Evolutionary conservation across 2,888 invertebrate species (phyloP), one percentile per base, ranked within the genome.

Genomic region (Cantharis rustica): DNA sequence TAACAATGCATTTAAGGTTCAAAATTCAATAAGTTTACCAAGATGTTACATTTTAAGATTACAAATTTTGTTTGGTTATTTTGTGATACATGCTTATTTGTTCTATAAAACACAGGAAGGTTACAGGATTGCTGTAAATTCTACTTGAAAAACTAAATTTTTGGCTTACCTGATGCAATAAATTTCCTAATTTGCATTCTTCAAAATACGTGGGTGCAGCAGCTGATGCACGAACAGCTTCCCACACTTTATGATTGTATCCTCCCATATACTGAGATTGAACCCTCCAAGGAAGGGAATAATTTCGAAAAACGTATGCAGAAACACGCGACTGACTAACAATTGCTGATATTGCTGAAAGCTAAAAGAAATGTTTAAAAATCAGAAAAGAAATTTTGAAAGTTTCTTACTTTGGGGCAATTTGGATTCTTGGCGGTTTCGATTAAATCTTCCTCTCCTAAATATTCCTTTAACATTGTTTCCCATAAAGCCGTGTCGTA

Each of bases 141-240:
- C 27, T 27, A 27, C 13, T 27, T 27, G 1, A 3, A 20, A 20
- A 13, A 16, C 7, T 64, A 13, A n/a, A 61, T 5, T 3, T 31
- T 23, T 75, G 61, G 78, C 81, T 79, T 84, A 92, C 92, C 89
- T 93, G 93, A 84, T 94, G 93, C 81, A 95, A 87, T 82, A 91
- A 90, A 10, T 93, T 93, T 74, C 92, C 92, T 16, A 93, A 89
- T 80, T 91, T 90, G 85, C 93, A 95, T 88, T 96, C 97, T 85
- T 94, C 93, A 89, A 96, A 98, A 89, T 96, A 97, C 0, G 95
- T 95, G 2, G 97, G 98, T 5, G 97, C 97, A 66, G 97, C 97
- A 64, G 96, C 95, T 0, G 96, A 96, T 0, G 97, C 97, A 81
- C 96, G 89, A 23, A 96, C 93, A 13, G 95, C 95, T 89, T 96